phyloP scores from a whole-genome alignment of 64 coral and sea anemone species.

The Actinia tenebrosa region DNA sequence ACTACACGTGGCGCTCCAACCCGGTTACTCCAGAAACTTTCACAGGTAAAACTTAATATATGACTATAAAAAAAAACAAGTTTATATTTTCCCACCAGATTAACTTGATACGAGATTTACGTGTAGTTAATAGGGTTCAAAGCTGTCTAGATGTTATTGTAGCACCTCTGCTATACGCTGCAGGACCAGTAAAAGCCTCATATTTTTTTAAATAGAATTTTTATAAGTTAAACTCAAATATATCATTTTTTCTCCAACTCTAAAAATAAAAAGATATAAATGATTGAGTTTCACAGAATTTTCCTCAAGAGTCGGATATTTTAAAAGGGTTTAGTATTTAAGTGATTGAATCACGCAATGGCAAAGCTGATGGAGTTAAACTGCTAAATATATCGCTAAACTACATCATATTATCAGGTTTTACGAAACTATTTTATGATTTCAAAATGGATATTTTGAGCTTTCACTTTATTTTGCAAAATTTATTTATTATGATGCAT shows the following conservation, averaged over 20 bases:
- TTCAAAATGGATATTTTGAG: neutral
- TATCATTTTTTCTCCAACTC: too few species aligned
- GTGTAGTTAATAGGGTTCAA: neutral
- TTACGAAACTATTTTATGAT: neutral
- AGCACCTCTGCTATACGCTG: neutral
- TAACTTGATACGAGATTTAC: neutral
- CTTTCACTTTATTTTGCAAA: neutral
- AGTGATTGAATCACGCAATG: neutral
- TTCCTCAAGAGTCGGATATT: neutral
- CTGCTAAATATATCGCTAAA: neutral
- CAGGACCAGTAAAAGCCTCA: neutral
- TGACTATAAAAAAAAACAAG: neutral
- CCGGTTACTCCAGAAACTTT: neutral
- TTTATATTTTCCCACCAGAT: neutral
- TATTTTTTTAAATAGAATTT: neutral
- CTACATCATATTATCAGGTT: neutral
- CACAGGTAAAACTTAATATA: neutral
- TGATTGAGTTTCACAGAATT: neutral
- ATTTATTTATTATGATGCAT: neutral
- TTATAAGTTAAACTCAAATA: neutral
- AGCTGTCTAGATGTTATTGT: neutral
- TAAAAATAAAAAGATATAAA: neutral
- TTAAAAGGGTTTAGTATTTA: neutral
- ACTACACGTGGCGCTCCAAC: neutral
- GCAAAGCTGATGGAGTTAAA: neutral